Evolutionary conservation across 1,140 invertebrate genomes (phyloP), one percentile per base, ranked within the genome.

Genomic region (Atta texana): DNA sequence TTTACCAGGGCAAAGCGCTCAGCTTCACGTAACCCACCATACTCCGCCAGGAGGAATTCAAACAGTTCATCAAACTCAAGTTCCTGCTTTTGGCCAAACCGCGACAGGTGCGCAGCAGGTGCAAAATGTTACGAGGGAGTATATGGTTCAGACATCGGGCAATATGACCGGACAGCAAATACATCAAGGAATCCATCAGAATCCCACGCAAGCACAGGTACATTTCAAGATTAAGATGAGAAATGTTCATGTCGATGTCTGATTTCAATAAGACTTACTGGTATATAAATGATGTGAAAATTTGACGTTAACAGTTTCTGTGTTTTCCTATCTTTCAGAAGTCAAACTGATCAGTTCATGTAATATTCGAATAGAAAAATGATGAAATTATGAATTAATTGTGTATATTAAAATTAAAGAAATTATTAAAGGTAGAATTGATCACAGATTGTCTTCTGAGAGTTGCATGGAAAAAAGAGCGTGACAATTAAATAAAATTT

Each of bases 1-100:
- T 87, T 91, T 95, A 53, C 94, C 94, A 3, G 94, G 94, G 31
- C 94, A 94, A 90, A 93, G 94, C 87, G 94, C 94, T 61, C 94
- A 95, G 57, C 92, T 95, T 10, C 94, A 95, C 84, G 94, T 95
- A 57, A 94, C 93, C 31, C 94, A 95, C 87, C 93, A 94, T 28
- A 92, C 93, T 5, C 94, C 94, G 21, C 92, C 92, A 51, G 94
- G 91, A 59, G 94, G 93, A 59, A 94, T 95, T 69, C 94, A 95
- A 90, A 95, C 94, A 81, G 94, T 94, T 75, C 94, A 95, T 93
- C 94, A 95, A 75, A 95, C 94, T 7, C 94, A 95, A 80, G 90
- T 95, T 69, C 87, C 93, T 61, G 86, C 90, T 75, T 94, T 94
- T 59, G 90, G 91, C 57, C 93, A 94, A 90, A 74, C 91, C 55